Conservation (phyloP, 23 tunicate genomes). For the Halocynthia roretzi region DNA sequence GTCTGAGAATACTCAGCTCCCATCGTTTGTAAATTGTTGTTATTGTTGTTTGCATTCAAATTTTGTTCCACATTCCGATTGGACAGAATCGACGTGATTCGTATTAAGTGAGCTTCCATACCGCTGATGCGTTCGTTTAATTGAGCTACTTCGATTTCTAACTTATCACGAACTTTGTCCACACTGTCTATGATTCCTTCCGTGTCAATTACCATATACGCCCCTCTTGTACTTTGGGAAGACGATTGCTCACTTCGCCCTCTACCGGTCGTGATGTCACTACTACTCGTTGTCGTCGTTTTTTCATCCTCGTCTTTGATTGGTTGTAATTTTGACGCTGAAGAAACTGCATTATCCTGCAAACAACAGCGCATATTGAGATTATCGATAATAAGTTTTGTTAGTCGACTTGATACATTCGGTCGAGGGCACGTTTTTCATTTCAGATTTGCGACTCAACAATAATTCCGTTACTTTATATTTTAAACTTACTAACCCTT, state of each 20-base stretch:
- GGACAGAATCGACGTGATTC: conserved; percentile 14
- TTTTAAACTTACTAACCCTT: too few species aligned
- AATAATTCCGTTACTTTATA: too few species aligned
- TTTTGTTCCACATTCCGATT: conserved; percentile 7
- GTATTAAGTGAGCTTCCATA: conserved; percentile 30
- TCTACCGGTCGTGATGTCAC: background rate
- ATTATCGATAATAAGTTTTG: too few species aligned
- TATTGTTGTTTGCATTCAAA: conserved; percentile 13
- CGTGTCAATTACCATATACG: conserved; percentile 25
- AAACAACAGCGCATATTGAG: too few species aligned
- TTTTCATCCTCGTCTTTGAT: conserved; percentile 7
- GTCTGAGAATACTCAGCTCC: too few species aligned
- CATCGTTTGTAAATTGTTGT: background rate
- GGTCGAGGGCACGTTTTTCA: too few species aligned
- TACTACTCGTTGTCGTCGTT: background rate
- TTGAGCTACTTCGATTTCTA: conserved; percentile 14
- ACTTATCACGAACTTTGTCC: conserved; percentile 14
- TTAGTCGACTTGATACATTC: too few species aligned
- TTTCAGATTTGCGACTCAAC: too few species aligned
- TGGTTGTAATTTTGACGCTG: background rate
- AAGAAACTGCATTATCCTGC: too few species aligned
- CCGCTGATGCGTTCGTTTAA: conserved; percentile 29
- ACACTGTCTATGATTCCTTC: conserved; percentile 27
- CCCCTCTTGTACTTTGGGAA: background rate
- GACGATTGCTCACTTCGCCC: background rate